phyloP scores from a whole-genome alignment of 2,797 vertebrate species.

The Chiroxiphia lanceolata region DNA sequence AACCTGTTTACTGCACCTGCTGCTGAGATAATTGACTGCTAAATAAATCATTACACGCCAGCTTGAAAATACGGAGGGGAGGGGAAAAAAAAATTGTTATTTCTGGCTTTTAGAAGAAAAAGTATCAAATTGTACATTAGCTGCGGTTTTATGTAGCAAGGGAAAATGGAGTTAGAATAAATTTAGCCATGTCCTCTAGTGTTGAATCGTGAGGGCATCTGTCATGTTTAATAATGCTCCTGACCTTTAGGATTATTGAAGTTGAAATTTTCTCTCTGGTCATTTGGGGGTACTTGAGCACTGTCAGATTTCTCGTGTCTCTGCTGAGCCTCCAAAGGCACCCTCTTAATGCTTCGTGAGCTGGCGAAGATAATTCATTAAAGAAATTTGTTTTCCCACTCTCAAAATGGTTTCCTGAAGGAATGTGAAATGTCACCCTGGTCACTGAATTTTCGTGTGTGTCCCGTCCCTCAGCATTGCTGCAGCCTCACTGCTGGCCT shows the following conservation, averaged over 20 bases:
- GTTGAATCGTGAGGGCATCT: slow-evolving; percentile 34
- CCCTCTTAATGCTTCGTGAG: neutral
- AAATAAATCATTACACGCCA: slow-evolving; percentile 43
- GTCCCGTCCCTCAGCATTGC: neutral
- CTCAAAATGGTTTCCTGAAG: slow-evolving; percentile 72
- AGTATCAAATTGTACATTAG: slow-evolving; percentile 28
- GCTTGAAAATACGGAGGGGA: neutral
- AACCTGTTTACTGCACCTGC: slow-evolving; percentile 38
- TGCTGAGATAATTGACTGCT: slow-evolving; percentile 34
- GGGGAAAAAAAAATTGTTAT: neutral
- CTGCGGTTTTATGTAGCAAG: slow-evolving; percentile 21
- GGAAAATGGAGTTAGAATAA: slow-evolving; percentile 40
- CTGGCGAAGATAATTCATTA: slow-evolving; percentile 38
- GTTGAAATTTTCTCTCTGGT: slow-evolving; percentile 64
- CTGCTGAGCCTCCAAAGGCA: slow-evolving; percentile 26
- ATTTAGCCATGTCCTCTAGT: slow-evolving; percentile 48
- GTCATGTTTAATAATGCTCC: slow-evolving; percentile 64
- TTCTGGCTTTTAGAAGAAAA: neutral
- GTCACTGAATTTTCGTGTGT: slow-evolving; percentile 20
- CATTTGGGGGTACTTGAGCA: slow-evolving; percentile 29
- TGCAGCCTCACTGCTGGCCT: neutral
- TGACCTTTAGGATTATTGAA: slow-evolving; percentile 69
- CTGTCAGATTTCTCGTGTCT: neutral
- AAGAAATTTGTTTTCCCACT: slow-evolving; percentile 50
- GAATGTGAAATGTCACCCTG: slow-evolving; percentile 55